phyloP scores from a whole-genome alignment of 2,797 vertebrate genomes.

The Ateles fusciceps region DNA sequence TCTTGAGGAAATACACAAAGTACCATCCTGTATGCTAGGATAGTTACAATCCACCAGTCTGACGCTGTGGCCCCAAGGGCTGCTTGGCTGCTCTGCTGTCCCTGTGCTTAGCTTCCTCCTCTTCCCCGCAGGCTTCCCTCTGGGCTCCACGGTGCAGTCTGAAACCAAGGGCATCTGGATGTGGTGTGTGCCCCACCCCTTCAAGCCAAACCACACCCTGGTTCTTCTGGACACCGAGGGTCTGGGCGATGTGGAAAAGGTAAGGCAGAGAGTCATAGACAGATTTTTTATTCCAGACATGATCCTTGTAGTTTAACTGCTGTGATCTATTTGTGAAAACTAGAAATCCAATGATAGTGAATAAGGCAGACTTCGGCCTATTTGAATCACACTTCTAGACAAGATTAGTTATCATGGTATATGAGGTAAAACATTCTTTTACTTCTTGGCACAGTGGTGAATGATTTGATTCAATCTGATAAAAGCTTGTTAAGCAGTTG shows the following conservation, averaged over 20 bases:
- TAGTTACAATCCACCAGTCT: not conserved
- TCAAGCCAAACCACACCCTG: conserved; percentile 52
- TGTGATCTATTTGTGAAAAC: not conserved
- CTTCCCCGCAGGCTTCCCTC: conserved; percentile 77
- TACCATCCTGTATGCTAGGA: not conserved
- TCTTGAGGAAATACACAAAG: not conserved
- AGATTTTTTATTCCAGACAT: not conserved
- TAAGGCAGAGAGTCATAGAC: not conserved
- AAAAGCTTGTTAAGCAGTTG: not conserved
- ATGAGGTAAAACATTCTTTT: not conserved
- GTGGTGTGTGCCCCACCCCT: conserved; percentile 77
- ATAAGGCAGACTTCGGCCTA: not conserved
- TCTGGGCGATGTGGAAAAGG: conserved; percentile 82
- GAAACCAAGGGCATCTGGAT: conserved; percentile 82
- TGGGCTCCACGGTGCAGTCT: conserved; percentile 82
- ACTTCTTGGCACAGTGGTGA: not conserved
- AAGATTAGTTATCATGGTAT: not conserved
- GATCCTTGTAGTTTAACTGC: not conserved
- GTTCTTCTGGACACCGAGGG: conserved; percentile 84
- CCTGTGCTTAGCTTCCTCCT: not conserved
- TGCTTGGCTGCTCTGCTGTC: not conserved
- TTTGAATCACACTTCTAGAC: not conserved
- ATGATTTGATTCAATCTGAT: not conserved
- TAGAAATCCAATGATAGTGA: not conserved
- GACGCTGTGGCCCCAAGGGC: no score